A percentile compares a stretch with the other conserved stretches of the same genome.
These are phyloP conservation scores for Nineta flava DNA, from an alignment of 2,888 invertebrate species.

Conservation along the genomic window DNA sequence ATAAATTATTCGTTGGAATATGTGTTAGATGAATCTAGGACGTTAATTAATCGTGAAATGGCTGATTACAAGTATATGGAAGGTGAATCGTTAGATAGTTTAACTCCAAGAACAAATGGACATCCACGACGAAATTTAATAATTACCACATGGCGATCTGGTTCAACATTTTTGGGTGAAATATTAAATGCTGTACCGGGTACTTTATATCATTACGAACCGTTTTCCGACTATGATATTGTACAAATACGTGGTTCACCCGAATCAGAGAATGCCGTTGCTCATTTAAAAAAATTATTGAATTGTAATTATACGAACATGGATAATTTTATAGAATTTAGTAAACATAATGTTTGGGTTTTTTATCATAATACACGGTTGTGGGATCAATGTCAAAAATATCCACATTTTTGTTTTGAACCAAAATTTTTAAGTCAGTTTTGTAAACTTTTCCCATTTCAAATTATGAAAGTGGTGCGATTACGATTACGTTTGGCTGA, in stretches of 20 bases:
- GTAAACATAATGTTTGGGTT: slow-evolving; percentile 58
- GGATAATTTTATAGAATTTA: slow-evolving; percentile 62
- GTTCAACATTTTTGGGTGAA: slow-evolving; percentile 80
- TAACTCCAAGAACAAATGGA: slow-evolving; percentile 53
- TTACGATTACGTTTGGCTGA: slow-evolving; percentile 57
- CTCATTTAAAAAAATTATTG: slow-evolving; percentile 52
- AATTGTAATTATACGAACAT: slow-evolving; percentile 61
- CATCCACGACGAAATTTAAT: slow-evolving; percentile 60
- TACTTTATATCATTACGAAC: slow-evolving; percentile 84
- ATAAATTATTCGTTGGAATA: slow-evolving; percentile 31
- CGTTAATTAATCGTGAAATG: slow-evolving; percentile 38
- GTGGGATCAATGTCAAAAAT: slow-evolving; percentile 61
- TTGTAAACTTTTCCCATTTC: slow-evolving; percentile 74
- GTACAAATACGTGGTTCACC: slow-evolving; percentile 64
- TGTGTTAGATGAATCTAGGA: slow-evolving; percentile 38
- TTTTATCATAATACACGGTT: slow-evolving; percentile 73
- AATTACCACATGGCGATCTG: slow-evolving; percentile 80
- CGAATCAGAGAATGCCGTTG: slow-evolving; percentile 47
- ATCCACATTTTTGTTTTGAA: slow-evolving; percentile 50
- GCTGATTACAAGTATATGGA: slow-evolving; percentile 41
- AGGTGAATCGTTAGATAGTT: slow-evolving; percentile 44
- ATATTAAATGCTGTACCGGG: slow-evolving; percentile 69
- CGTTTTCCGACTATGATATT: slow-evolving; percentile 66
- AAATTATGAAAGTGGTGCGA: slow-evolving; percentile 76
- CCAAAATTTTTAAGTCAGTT: slow-evolving; percentile 55